Conservation (phyloP, 1,140 invertebrate species). For the Papilio helenus region DNA sequence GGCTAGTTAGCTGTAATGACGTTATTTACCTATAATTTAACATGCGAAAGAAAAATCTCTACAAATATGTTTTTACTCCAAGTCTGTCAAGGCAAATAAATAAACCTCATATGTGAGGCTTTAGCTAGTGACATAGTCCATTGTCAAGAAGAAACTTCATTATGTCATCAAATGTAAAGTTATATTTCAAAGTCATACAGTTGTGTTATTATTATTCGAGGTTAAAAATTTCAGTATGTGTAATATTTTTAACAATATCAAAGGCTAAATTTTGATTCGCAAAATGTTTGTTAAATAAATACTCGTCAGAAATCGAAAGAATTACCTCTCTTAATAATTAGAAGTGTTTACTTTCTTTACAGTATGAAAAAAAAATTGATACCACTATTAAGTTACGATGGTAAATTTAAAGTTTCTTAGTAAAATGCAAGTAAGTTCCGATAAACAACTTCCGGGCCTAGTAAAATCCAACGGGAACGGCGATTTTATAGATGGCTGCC, state of each 20-base stretch:
- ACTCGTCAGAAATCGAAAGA: not conserved
- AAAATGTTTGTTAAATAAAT: constrained; percentile 12
- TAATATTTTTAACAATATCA: not conserved
- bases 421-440: not conserved
- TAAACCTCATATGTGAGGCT: not conserved
- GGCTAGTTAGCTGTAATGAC: too few species aligned
- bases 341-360: constrained; percentile 11
- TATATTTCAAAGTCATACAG: constrained; percentile 14
- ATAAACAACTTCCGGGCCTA: not conserved
- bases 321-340: constrained; percentile 10
- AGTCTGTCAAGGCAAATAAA: not conserved
- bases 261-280: not conserved
- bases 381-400: constrained; percentile 9
- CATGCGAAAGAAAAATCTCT: too few species aligned
- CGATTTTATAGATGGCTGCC: not conserved
- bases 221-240: constrained; percentile 26
- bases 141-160: not conserved
- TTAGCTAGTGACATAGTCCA: not conserved
- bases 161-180: constrained; percentile 12
- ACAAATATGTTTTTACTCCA: too few species aligned
- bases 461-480: not conserved
- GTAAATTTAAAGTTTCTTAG: constrained; percentile 22
- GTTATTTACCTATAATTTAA: too few species aligned
- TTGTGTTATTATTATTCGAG: constrained; percentile 18
- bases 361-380: constrained; percentile 14